These are phyloP conservation scores for Microcebus ravelobensis DNA, from an alignment of 2,113 vertebrate genomes.

Conservation along the genomic window DNA sequence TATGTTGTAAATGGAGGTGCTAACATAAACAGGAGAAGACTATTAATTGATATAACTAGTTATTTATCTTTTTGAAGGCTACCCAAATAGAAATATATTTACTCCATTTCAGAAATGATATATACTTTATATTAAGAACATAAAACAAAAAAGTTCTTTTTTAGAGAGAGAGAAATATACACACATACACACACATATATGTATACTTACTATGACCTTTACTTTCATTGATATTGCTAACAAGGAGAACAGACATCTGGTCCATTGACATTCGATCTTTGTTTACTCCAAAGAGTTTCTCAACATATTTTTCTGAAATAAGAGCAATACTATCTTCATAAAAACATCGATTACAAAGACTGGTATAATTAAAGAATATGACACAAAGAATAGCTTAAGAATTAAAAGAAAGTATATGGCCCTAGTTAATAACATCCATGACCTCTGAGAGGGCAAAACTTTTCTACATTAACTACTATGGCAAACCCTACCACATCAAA, in stretches of 20 bases:
- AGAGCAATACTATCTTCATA: constrained; percentile 44
- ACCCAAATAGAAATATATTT: not conserved
- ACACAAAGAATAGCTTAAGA: constrained; percentile 2
- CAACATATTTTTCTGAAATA: constrained; percentile 94
- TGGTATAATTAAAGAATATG: constrained; percentile 13
- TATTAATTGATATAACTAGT: not conserved
- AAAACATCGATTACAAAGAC: not conserved
- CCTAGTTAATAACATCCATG: not conserved
- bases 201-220: constrained; percentile 91
- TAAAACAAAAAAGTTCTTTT: not conserved
- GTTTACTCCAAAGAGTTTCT: constrained; percentile 95
- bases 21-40: constrained; percentile 74
- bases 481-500: not conserved
- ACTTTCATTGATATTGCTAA: constrained; percentile 97
- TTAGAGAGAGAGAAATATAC: not conserved
- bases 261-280: constrained; percentile 95
- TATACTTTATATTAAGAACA: not conserved
- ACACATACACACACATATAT: accelerated
- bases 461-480: not conserved
- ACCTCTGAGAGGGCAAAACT: not conserved
- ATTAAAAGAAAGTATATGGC: not conserved
- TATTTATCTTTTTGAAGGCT: constrained; percentile 5
- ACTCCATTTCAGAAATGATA: constrained; percentile 14
- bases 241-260: constrained; percentile 97
- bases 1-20: constrained; percentile 96